phyloP scores from a whole-genome alignment of 2,888 invertebrate genomes.

The Ceraclea dissimilis region DNA sequence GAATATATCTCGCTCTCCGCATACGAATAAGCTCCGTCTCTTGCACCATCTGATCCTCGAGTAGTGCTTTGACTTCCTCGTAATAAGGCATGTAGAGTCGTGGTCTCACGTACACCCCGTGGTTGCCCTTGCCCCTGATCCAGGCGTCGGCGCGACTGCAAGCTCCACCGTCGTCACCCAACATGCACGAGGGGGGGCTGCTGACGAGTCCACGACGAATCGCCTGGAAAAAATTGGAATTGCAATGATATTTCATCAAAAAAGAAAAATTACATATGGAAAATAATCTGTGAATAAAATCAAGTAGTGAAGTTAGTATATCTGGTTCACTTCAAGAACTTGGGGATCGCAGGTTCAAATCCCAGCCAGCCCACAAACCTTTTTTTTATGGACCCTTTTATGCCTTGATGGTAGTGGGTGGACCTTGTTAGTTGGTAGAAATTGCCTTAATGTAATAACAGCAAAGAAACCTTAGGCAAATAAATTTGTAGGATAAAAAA shows the following conservation, averaged over 20 bases:
- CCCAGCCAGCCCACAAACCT: too few species aligned
- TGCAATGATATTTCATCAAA: background rate
- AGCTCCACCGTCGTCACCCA: slow-evolving; percentile 57
- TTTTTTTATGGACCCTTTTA: too few species aligned
- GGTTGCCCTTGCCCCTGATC: slow-evolving; percentile 65
- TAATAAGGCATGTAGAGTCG: slow-evolving; percentile 91
- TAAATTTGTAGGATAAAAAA: too few species aligned
- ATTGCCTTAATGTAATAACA: too few species aligned
- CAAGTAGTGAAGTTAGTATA: too few species aligned
- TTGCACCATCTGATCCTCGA: slow-evolving; percentile 78
- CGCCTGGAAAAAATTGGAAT: slow-evolving; percentile 27
- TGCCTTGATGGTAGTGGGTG: too few species aligned
- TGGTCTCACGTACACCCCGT: slow-evolving; percentile 72
- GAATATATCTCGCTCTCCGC: slow-evolving; percentile 63
- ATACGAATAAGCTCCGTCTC: slow-evolving; percentile 66
- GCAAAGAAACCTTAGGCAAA: too few species aligned
- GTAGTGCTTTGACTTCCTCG: slow-evolving; percentile 83
- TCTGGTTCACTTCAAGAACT: too few species aligned
- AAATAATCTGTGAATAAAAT: too few species aligned
- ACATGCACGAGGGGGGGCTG: slow-evolving; percentile 78
- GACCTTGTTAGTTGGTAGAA: too few species aligned
- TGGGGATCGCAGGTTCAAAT: background rate
- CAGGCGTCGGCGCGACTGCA: slow-evolving; percentile 57
- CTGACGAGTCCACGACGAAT: slow-evolving; percentile 69
- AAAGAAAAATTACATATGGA: background rate